Base-by-base conservation (phyloP, 1,140 invertebrate genomes). In the Diachasmimorpha longicaudata region DNA sequence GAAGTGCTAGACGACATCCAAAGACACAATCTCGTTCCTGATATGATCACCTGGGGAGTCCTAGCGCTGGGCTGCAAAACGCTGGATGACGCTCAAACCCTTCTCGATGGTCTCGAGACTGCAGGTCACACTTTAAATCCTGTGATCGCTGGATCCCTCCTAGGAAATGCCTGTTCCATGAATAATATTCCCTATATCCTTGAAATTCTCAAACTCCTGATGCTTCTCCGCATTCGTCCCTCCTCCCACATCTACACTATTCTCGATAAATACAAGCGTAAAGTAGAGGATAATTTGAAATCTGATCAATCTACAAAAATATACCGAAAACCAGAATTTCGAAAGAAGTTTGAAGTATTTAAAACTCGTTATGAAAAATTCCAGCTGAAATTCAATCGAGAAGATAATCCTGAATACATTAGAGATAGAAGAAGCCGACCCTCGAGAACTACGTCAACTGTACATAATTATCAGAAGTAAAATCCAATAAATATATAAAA, bases 1-100 rank as follows among this genome's bases (percentile, higher is more conserved):
- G 87, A 90, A 74, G 91, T 96, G 6, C 85, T 94, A 36, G 75
- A 88, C 37, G 86, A 93, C 67, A 93, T 98, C 74, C 88, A 90
- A 76, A 82, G 90, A 66, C 80, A 89, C 10, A 87, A 89, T 71
- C 82, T 96, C 14, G 86, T 88, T 48, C 93, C 94, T 5, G 92
- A 97, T 86, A 90, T 96, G 74, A 90, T 96, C 58, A 97, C 96
- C 0, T 98, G 95, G 90, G 96, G 96, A 36, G 92, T 94, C 1
- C 85, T 98, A n/a, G 94, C 96, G 4, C 81, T 97, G 72, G 91
- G 93, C 5, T 98, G 96, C 87, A 85, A 84, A 75, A 92, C 85
- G 6, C 88, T 90, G 73, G 85, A 89, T 23, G 89, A 93, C 78
- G 93, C 92, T 19, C 83, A 87, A 68, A 82, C 91, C 52, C 90